Conservation (phyloP, 23 tunicate genomes). For the Trididemnum nubilum region DNA sequence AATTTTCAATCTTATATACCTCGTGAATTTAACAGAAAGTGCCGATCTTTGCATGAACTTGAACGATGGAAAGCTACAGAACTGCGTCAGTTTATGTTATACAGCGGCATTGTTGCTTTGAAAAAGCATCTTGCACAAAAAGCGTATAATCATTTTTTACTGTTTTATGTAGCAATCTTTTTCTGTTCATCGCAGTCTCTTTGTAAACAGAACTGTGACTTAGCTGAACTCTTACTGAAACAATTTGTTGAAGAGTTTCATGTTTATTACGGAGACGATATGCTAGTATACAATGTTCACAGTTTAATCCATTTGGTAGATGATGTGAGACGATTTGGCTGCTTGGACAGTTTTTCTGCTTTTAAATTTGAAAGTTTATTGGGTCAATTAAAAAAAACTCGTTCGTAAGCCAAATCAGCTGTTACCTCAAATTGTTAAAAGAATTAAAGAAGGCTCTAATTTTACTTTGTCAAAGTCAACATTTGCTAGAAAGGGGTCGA, state of each 20-base stretch:
- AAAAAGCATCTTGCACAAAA: background rate
- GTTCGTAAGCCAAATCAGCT: constrained; percentile 38
- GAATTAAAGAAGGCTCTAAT: constrained; percentile 20
- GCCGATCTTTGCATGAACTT: constrained; percentile 32
- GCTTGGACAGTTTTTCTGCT: constrained; percentile 40
- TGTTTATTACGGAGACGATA: too few relatives aligned
- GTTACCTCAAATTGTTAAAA: constrained; percentile 33
- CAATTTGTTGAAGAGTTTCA: too few relatives aligned
- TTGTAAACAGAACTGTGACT: constrained; percentile 13
- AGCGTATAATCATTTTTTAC: constrained; percentile 44
- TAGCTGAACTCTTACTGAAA: too few relatives aligned
- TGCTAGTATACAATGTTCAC: too few relatives aligned
- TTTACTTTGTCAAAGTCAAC: too few relatives aligned
- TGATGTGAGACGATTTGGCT: constrained; percentile 37
- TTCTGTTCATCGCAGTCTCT: constrained; percentile 1
- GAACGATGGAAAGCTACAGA: constrained; percentile 66
- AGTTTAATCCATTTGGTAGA: constrained; percentile 28
- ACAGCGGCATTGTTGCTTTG: constrained; percentile 38
- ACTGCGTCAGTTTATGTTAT: constrained; percentile 40
- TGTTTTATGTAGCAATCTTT: constrained; percentile 40
- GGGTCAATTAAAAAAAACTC: constrained; percentile 17
- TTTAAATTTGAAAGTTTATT: constrained; percentile 50
- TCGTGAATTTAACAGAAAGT: constrained; percentile 40
- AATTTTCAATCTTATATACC: constrained; percentile 20
- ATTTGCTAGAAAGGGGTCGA: too few relatives aligned